These are phyloP conservation scores for Tupaia tana DNA, from an alignment of 2,113 vertebrate genomes.

Conservation along the genomic window DNA sequence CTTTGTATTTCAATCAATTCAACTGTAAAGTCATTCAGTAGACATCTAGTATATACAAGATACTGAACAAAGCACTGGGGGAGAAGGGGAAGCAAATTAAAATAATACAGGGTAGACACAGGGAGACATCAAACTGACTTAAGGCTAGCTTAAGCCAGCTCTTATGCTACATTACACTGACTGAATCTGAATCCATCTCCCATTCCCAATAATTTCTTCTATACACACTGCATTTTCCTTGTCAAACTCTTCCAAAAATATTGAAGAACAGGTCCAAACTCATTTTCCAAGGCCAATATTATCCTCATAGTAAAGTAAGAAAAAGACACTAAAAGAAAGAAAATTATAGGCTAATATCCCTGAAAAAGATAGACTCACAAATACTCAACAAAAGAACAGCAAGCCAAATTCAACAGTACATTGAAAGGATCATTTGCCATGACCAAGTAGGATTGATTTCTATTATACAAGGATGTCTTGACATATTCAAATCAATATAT, in stretches of 20 bases:
- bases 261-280: not conserved
- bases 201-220: not conserved
- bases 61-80: not conserved
- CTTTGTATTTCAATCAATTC: slow-evolving; percentile 36
- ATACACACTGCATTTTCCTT: not conserved
- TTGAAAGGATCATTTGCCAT: not conserved
- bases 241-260: not conserved
- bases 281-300: not conserved
- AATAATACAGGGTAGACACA: not conserved
- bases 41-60: not conserved
- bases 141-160: not conserved
- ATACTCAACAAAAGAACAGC: not conserved
- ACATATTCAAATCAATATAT: not conserved
- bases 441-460: not conserved
- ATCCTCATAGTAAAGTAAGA: not conserved
- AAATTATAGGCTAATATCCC: not conserved
- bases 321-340: not conserved
- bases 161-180: not conserved
- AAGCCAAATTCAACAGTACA: not conserved
- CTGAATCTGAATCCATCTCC: not conserved
- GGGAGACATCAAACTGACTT: slow-evolving; percentile 29
- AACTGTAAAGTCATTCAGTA: not conserved
- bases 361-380: not conserved
- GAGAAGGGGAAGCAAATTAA: not conserved
- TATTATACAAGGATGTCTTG: not conserved